Conservation (phyloP, 2,797 vertebrate species). For the Epinephelus coioides region DNA sequence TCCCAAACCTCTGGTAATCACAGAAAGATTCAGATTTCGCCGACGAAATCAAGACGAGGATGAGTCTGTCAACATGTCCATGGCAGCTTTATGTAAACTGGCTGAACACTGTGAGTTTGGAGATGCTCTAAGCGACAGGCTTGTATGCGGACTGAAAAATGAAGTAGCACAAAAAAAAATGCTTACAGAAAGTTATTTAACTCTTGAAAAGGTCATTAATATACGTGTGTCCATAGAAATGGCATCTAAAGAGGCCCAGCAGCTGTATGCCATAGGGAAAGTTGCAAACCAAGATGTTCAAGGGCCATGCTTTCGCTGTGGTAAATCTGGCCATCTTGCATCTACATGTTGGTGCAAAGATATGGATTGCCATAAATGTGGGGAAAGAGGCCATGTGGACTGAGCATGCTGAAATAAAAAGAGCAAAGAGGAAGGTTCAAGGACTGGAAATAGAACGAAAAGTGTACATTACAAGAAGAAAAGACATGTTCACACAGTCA, state of each 20-base stretch:
- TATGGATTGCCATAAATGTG: not conserved
- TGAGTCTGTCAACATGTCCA: too few relatives aligned
- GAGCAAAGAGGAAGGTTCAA: too few relatives aligned
- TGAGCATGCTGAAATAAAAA: too few relatives aligned
- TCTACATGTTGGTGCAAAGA: constrained; percentile 15
- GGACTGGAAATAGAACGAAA: too few relatives aligned
- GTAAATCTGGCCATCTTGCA: not conserved
- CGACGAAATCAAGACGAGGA: too few relatives aligned
- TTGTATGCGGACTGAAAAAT: constrained; percentile 26
- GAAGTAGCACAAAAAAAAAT: constrained; percentile 41
- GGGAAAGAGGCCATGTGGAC: constrained; percentile 3
- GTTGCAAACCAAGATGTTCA: not conserved
- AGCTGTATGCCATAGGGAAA: not conserved
- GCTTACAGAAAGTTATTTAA: constrained; percentile 12
- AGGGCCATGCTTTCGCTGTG: constrained; percentile 15
- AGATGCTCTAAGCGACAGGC: constrained; percentile 14
- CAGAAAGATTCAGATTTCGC: too few relatives aligned
- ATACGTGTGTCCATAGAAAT: constrained; percentile 8
- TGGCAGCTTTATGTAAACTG: too few relatives aligned
- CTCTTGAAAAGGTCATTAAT: not conserved
- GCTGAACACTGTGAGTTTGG: too few relatives aligned
- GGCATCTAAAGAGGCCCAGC: not conserved
- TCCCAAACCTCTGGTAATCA: too few relatives aligned
- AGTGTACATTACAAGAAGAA: too few relatives aligned
- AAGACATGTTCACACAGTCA: too few relatives aligned